Percentiles rank a stretch among this genome's conserved stretches.
phyloP scores from a whole-genome alignment of 1,140 invertebrate species.

The Drosophila bocqueti region DNA sequence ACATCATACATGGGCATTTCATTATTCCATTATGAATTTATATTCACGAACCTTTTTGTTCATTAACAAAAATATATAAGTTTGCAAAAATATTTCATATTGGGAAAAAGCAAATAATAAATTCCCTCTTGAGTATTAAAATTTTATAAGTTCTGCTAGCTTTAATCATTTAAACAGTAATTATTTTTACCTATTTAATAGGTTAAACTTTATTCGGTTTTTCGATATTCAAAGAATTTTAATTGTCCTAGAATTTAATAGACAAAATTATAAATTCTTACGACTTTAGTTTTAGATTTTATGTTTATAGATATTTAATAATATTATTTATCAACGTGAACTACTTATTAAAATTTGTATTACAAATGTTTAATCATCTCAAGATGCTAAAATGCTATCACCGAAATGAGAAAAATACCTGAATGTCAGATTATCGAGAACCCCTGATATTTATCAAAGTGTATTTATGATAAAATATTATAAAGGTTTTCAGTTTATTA shows the following conservation, averaged over 20 bases:
- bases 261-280: too few relatives aligned
- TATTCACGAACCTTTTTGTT: too few relatives aligned
- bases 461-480: constrained; percentile 7
- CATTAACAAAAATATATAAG: too few relatives aligned
- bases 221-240: background rate
- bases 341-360: too few relatives aligned
- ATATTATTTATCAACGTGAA: too few relatives aligned
- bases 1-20: too few relatives aligned
- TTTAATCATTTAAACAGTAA: background rate
- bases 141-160: background rate
- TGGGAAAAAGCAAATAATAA: background rate
- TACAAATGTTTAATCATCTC: too few relatives aligned
- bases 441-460: background rate
- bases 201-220: background rate
- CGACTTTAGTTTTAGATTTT: too few relatives aligned
- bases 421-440: background rate
- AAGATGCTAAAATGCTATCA: background rate
- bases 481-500: constrained; percentile 15
- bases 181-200: background rate
- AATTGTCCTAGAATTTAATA: background rate
- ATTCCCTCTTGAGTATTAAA: background rate
- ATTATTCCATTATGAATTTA: too few relatives aligned
- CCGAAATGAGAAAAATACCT: background rate
- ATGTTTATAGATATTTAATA: too few relatives aligned
- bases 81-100: too few relatives aligned